Evolutionary conservation across 2,113 vertebrate genomes (phyloP).

Genomic region (Etia nguti): DNA sequence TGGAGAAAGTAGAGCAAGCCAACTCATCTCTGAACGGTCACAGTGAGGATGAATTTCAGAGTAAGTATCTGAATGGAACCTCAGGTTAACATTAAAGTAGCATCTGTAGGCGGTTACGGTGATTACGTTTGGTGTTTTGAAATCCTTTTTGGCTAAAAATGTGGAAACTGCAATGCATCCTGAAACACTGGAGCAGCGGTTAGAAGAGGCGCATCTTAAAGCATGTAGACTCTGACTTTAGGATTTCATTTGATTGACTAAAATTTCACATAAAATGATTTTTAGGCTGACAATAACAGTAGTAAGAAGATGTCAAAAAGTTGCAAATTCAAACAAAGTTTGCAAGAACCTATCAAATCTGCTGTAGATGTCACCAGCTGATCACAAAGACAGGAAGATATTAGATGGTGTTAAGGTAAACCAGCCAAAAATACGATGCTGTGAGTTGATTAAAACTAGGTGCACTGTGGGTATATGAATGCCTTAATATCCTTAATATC

Average conservation of each 20-base stretch:
- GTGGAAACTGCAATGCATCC: neutral
- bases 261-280: neutral
- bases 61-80: constrained; percentile 30
- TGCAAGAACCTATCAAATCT: neutral
- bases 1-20: constrained; percentile 40
- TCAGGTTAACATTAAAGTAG: neutral
- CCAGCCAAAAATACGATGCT: neutral
- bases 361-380: neutral
- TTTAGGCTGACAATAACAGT: neutral
- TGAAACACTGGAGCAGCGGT: neutral
- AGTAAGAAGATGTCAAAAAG: neutral
- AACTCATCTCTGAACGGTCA: neutral
- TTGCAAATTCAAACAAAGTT: neutral
- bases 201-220: neutral
- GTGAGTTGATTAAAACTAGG: neutral
- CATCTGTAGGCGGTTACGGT: too few species aligned
- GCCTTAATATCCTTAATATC: neutral
- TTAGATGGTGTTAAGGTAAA: neutral
- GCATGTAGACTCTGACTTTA: neutral
- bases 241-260: neutral
- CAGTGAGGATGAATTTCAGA: constrained; percentile 6
- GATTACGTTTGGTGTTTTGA: accelerated
- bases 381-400: accelerated
- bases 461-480: neutral
- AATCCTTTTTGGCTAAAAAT: accelerated